A percentile compares a stretch with the other conserved stretches of the same genome.
These are phyloP conservation scores for Hypanus sabinus DNA, from an alignment of 2,113 vertebrate genomes.

Conservation along the genomic window DNA sequence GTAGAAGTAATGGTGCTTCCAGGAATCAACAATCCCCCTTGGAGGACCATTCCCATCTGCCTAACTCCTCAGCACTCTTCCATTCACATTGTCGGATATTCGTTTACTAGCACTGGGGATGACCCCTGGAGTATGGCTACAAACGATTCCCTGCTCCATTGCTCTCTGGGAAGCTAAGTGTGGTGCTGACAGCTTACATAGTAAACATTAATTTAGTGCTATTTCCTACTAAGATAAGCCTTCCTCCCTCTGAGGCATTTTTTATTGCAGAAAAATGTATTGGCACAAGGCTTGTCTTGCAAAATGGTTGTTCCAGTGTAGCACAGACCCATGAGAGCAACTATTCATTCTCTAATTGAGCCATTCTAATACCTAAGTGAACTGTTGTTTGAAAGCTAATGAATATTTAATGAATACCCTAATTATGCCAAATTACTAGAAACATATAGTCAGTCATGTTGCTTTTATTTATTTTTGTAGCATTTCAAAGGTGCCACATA, in stretches of 20 bases:
- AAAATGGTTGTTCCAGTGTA: background rate
- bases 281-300: background rate
- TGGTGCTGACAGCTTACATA: slow-evolving; percentile 45
- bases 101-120: background rate
- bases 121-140: background rate
- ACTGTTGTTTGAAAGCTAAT: background rate
- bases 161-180: slow-evolving; percentile 41
- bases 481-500: background rate
- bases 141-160: slow-evolving; percentile 42
- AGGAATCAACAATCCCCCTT: background rate
- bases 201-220: slow-evolving; percentile 43
- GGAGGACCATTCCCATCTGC: background rate
- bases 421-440: slow-evolving; percentile 9
- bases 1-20: background rate
- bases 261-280: background rate
- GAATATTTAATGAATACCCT: slow-evolving; percentile 27
- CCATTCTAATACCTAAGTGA: background rate
- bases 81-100: background rate
- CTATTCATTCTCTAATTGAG: background rate
- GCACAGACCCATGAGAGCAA: background rate
- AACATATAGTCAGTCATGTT: background rate
- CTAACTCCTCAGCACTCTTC: background rate
- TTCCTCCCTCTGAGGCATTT: background rate
- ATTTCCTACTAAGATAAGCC: slow-evolving; percentile 30
- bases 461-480: background rate